Conservation (phyloP, 2,888 invertebrate species). For the Temnothorax unifasciatus region DNA sequence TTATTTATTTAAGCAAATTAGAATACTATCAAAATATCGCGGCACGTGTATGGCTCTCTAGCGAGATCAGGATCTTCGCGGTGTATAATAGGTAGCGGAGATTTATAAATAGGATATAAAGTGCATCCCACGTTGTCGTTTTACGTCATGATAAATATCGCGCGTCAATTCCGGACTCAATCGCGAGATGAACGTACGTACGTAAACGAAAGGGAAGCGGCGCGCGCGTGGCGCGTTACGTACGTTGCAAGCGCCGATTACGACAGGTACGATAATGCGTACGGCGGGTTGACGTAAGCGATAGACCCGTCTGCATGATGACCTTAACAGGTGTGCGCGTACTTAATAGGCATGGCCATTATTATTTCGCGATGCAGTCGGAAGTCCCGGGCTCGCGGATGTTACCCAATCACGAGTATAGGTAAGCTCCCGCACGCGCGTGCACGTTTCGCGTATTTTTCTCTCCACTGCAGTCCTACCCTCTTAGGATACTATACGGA, state of each 20-base stretch:
- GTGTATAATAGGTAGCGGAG: neutral
- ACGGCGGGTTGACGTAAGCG: slow-evolving; percentile 75
- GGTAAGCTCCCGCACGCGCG: neutral
- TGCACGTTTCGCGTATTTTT: slow-evolving; percentile 4
- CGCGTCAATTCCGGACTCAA: slow-evolving; percentile 28
- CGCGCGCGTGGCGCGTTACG: slow-evolving; percentile 9
- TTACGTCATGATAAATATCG: slow-evolving; percentile 35
- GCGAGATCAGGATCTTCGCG: neutral
- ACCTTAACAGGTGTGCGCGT: slow-evolving; percentile 77
- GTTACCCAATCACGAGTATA: slow-evolving; percentile 70
- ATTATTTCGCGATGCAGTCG: slow-evolving; percentile 71
- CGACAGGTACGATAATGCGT: slow-evolving; percentile 54
- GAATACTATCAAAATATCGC: neutral
- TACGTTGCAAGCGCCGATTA: slow-evolving; percentile 53
- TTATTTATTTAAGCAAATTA: slow-evolving; percentile 28
- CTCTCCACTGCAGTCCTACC: slow-evolving; percentile 28
- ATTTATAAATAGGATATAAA: slow-evolving; percentile 29
- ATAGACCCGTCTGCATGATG: slow-evolving; percentile 72
- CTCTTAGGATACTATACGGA: neutral
- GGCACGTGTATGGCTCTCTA: neutral
- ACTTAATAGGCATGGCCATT: slow-evolving; percentile 66
- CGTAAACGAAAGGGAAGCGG: slow-evolving; percentile 21
- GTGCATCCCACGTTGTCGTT: neutral
- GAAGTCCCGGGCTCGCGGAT: slow-evolving; percentile 58
- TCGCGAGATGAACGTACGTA: slow-evolving; percentile 11